Conservation (phyloP, 2,888 invertebrate genomes). For the Sphaeridia pumilis region DNA sequence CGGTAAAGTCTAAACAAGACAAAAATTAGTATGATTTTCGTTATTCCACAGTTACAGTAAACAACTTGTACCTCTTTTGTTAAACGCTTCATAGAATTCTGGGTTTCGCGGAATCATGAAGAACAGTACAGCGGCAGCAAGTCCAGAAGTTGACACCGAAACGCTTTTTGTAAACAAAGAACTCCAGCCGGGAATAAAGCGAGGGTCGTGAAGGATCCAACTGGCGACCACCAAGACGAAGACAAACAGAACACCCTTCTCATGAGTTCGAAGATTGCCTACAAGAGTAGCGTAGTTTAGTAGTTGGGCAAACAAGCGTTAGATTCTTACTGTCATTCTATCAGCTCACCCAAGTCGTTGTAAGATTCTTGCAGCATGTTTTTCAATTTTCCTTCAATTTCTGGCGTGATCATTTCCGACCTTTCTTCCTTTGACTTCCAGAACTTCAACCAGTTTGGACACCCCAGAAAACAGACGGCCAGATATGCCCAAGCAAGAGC, state of each 20-base stretch:
- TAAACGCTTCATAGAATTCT: conserved; percentile 18
- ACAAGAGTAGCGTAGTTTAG: conserved; percentile 41
- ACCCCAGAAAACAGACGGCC: conserved; percentile 21
- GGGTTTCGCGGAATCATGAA: conserved; percentile 66
- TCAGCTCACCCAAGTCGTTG: conserved; percentile 17
- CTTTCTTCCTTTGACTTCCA: conserved; percentile 7
- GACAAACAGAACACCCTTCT: conserved; percentile 54
- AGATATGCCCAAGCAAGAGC: conserved; percentile 31
- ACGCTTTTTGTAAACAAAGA: conserved; percentile 47
- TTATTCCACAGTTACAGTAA: neutral
- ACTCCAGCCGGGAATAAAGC: conserved; percentile 79
- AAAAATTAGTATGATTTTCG: neutral
- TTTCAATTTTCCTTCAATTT: conserved; percentile 19
- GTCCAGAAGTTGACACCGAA: conserved; percentile 44
- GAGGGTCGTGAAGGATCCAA: conserved; percentile 81
- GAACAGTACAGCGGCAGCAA: conserved; percentile 69
- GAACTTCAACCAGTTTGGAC: conserved; percentile 20
- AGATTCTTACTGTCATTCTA: neutral
- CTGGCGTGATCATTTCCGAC: conserved; percentile 7
- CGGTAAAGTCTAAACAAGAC: conserved; percentile 5
- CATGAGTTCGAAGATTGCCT: conserved; percentile 67
- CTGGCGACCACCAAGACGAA: conserved; percentile 67
- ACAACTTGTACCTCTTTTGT: neutral
- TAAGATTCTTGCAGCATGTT: conserved; percentile 21
- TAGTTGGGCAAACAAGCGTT: too few relatives aligned